phyloP scores from a whole-genome alignment of 2,888 invertebrate species.

The Agrochola litura region DNA sequence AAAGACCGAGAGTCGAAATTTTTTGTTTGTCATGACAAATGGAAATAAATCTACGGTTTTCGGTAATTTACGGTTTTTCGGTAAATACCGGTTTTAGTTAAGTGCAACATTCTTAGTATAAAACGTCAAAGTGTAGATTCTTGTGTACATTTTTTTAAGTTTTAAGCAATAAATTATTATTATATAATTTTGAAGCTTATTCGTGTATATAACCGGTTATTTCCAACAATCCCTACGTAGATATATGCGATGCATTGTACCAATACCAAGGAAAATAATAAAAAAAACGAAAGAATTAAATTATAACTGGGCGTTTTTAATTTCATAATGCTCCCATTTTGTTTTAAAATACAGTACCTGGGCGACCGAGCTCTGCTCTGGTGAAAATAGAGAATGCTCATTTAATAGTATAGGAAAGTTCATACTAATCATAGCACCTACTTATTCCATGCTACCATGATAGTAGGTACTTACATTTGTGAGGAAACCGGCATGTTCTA shows the following conservation, averaged over 20 bases:
- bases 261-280: conserved; percentile 17
- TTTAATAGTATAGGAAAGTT: too few relatives aligned
- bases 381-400: too few relatives aligned
- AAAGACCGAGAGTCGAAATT: conserved; percentile 2
- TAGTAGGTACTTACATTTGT: too few relatives aligned
- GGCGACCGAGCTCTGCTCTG: too few relatives aligned
- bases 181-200: conserved; percentile 55
- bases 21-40: background rate
- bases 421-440: too few relatives aligned
- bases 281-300: conserved; percentile 26
- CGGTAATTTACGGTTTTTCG: conserved; percentile 23
- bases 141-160: conserved; percentile 66
- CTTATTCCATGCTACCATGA: too few relatives aligned
- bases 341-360: background rate
- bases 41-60: background rate
- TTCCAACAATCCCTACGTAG: conserved; percentile 7
- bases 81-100: conserved; percentile 57
- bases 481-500: too few relatives aligned
- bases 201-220: conserved; percentile 41
- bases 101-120: conserved; percentile 62
- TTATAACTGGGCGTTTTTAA: conserved; percentile 33
- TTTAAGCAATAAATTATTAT: conserved; percentile 74
- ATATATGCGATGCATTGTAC: conserved; percentile 36
- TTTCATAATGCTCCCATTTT: conserved; percentile 2
- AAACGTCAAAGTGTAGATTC: conserved; percentile 61